These are phyloP conservation scores for Urocolius indicus DNA, from an alignment of 2,113 vertebrate genomes.

Conservation along the genomic window DNA sequence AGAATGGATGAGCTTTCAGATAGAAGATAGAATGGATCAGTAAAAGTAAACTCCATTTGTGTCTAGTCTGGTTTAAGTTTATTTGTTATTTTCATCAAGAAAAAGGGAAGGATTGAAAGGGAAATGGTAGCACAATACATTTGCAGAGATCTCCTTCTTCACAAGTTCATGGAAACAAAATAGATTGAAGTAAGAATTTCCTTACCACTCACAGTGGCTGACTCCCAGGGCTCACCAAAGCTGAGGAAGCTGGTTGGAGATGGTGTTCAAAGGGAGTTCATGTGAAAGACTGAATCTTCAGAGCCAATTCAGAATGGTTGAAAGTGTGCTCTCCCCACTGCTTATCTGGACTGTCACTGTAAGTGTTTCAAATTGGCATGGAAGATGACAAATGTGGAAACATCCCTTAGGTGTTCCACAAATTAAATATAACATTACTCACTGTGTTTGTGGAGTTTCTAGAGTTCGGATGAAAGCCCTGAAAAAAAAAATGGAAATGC, in stretches of 20 bases:
- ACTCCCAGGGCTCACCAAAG: neutral
- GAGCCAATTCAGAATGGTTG: neutral
- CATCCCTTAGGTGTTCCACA: neutral
- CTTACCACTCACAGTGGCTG: accelerated
- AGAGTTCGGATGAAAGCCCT: neutral
- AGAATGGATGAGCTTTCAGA: neutral
- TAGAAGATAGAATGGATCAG: neutral
- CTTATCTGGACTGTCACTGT: neutral
- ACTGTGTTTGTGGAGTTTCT: neutral
- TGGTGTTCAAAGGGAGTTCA: neutral
- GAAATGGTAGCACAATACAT: neutral
- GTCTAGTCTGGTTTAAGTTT: neutral
- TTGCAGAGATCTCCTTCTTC: neutral
- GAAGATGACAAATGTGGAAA: neutral
- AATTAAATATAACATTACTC: neutral
- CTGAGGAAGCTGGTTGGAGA: neutral
- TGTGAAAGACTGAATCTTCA: neutral
- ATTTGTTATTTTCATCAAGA: neutral
- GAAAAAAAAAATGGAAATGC: neutral
- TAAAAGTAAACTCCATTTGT: neutral
- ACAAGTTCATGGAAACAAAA: neutral
- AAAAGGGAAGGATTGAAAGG: neutral
- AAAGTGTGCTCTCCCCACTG: neutral
- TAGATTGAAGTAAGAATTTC: neutral
- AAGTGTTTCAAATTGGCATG: neutral